Base-by-base conservation (phyloP, 2,797 vertebrate species). In the Cottoperca gobio region DNA sequence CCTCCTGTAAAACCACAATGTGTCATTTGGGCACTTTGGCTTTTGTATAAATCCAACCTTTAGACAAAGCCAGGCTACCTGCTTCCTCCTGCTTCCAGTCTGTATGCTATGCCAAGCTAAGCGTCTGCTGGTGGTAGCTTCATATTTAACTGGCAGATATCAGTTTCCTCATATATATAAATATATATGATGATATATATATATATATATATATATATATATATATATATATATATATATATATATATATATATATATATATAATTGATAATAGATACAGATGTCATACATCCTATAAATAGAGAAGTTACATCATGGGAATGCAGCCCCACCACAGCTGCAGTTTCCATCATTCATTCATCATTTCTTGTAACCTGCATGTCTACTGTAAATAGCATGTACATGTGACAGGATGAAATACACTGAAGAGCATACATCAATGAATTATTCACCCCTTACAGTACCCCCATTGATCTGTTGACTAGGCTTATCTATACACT, bases 401-500 rank as follows among this genome's bases (percentile, higher is more conserved):
- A 8, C 40, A 73, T 64, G 33, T 28, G 46, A 79, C 57, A 63
- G 50, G 35, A 63, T 55, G 55, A 69, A 75, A 69, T 50, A 48
- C 62, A 39, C 21, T 46, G 35, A 39, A 49, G 42, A 76, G 40
- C 43, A 45, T 53, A 42, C 50, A 65, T 55, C 24, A 40, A 58
- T 71, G 11, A 70, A 81, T 73, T 46, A 67, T 73, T 81, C 35
- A 77, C n/a, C 21, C 6, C 33, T 54, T 65, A 21, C 33, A 24
- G 46, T 50, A 10, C 26, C 14, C 14, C 4, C 49, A 71, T 40
- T 73, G 75, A 76, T 81, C 55, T 77, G 55, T 70, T 76, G 40
- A 78, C 78, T 68, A 73, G 57, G 52, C 48, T 35, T 52, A 66
- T 79, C 45, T 57, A 21, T 67, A 60, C 68, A 40, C 60, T 58